A percentile compares a stretch with the other conserved stretches of the same genome.
These are phyloP conservation scores for Drosophila lutescens DNA, from an alignment of 2,888 invertebrate species.

Conservation along the genomic window DNA sequence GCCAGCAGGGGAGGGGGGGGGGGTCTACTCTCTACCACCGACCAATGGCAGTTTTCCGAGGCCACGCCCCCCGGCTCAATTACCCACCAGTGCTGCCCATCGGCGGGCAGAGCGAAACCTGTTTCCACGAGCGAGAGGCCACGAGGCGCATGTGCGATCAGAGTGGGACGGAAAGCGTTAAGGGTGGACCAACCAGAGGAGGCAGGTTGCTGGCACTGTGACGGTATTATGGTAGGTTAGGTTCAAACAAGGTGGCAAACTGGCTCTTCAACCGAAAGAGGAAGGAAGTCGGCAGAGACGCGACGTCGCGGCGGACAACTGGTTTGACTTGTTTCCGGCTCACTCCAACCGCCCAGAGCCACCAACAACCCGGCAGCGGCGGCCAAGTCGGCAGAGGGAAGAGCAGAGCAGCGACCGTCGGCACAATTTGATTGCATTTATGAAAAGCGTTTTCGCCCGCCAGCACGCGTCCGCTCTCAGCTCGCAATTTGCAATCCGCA, in stretches of 20 bases:
- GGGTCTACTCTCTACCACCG: not conserved
- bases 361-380: slow-evolving; percentile 17
- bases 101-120: slow-evolving; percentile 51
- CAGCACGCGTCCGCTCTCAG: slow-evolving; percentile 71
- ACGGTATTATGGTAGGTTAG: slow-evolving; percentile 82
- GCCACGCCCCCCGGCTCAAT: slow-evolving; percentile 62
- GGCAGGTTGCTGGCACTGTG: slow-evolving; percentile 32
- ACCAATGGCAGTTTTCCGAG: slow-evolving; percentile 57
- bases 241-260: slow-evolving; percentile 80
- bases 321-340: slow-evolving; percentile 63
- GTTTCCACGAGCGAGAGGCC: slow-evolving; percentile 55
- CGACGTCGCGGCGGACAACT: slow-evolving; percentile 42
- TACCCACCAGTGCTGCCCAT: slow-evolving; percentile 77
- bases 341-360: slow-evolving; percentile 40
- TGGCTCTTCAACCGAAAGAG: slow-evolving; percentile 76
- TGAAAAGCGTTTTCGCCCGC: slow-evolving; percentile 72
- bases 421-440: slow-evolving; percentile 71
- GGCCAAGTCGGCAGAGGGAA: slow-evolving; percentile 4
- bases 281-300: slow-evolving; percentile 70
- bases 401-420: slow-evolving; percentile 55
- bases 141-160: slow-evolving; percentile 31
- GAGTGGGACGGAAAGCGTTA: slow-evolving; percentile 30
- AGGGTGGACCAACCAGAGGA: slow-evolving; percentile 52
- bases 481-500: slow-evolving; percentile 49
- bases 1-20: not conserved